Percentiles rank a stretch among this genome's conserved stretches.
These are phyloP conservation scores for Montipora sp. DNA, from an alignment of 64 coral and sea anemone species.

Conservation along the genomic window DNA sequence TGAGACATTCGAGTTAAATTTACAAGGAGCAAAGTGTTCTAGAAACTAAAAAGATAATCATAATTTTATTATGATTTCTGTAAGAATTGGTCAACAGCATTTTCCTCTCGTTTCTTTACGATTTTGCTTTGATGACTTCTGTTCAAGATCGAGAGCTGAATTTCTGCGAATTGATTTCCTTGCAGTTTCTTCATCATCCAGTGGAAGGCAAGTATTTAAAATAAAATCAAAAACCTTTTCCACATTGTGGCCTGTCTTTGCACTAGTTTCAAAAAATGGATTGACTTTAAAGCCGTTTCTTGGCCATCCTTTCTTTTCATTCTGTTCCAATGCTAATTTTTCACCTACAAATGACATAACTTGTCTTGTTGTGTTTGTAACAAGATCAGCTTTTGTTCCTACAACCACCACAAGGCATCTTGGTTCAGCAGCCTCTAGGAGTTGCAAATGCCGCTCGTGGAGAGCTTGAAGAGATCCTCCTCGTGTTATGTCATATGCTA, in stretches of 20 bases:
- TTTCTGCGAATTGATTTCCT: conserved; percentile 35
- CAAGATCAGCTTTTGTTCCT: conserved; percentile 85
- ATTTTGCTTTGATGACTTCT: background rate
- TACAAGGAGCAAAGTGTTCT: too few species aligned
- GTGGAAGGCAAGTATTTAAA: conserved; percentile 81
- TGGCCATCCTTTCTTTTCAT: conserved; percentile 67
- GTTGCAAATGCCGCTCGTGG: conserved; percentile 79
- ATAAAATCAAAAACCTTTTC: conserved; percentile 96
- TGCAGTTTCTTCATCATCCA: conserved; percentile 72
- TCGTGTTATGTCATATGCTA: conserved; percentile 88
- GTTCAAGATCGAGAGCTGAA: conserved; percentile 69
- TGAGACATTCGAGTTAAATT: too few species aligned
- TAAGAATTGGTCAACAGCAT: background rate
- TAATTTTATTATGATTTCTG: background rate
- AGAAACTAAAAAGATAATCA: too few species aligned
- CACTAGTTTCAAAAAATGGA: conserved; percentile 95
- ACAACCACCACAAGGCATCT: conserved; percentile 87
- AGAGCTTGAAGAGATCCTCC: conserved; percentile 60
- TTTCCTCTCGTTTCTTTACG: background rate
- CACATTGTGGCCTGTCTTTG: conserved; percentile 94
- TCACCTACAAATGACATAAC: conserved; percentile 57
- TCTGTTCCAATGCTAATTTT: conserved; percentile 69
- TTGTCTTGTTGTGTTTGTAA: conserved; percentile 57
- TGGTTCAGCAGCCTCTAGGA: conserved; percentile 84
- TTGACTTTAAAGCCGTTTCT: conserved; percentile 37